Evolutionary conservation across 2,113 vertebrate genomes (phyloP), one percentile per base, ranked within the genome.

Genomic region (Triplophysa rosa): DNA sequence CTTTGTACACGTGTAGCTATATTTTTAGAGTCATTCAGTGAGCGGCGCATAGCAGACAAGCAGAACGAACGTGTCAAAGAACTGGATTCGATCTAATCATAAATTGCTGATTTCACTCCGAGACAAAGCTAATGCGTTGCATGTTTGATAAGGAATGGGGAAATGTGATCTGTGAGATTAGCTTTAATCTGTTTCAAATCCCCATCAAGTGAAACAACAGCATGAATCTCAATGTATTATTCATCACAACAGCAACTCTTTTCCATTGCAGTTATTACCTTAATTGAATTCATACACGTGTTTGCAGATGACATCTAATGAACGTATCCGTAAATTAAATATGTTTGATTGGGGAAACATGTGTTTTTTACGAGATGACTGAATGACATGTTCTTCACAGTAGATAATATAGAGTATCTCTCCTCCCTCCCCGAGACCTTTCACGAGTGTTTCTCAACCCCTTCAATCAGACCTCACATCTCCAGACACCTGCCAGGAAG

Each of bases 151-250:
- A 83, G 77, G 26, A 83, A 66, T 33, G 42, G 49, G 63, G 59
- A 49, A 72, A 67, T 68, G 79, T 77, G 66, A 80, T 80, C 49
- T 4, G 16, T 77, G 58, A 80, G 59, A 67, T 59, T 66, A 77
- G 8, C 17, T 26, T 29, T 80, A 77, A 80, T 83, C 61, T 49
- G 21, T 33, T 77, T 7, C 65, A 52, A 69, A 76, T 79, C 78
- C 70, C n/a, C 54, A 37, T 83, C 58, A 47, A 80, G 59, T 65
- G 40, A n/a, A 80, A 66, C 40, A 49, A 40, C 67, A 77, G 14
- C 29, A 58, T 47, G 58, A 65, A 65, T 63, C n/a, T 21, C 16
- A 61, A 71, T 80, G 37, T 37, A 45, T 83, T 80, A 63, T 72
- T 73, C n/a, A 68, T 77, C 23, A 19, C 17, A 72, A 45, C 56